Evolutionary conservation across 2,113 vertebrate species (phyloP).

Genomic region (Rallus limicola): DNA sequence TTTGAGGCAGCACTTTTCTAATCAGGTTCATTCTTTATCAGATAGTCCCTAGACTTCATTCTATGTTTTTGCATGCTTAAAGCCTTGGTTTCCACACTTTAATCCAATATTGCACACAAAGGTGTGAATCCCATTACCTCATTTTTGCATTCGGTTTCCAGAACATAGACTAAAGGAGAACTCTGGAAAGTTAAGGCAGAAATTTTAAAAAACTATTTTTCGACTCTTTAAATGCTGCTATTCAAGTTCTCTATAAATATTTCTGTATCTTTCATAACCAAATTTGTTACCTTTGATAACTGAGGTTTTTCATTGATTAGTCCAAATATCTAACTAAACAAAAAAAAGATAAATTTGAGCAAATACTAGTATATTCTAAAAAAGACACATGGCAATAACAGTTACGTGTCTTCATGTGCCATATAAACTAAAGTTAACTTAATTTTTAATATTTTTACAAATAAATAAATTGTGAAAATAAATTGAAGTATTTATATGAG

Average conservation of each 20-base stretch:
- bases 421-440: neutral
- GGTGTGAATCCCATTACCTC: neutral
- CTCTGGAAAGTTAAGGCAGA: neutral
- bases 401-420: neutral
- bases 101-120: neutral
- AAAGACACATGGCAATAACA: neutral
- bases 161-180: neutral
- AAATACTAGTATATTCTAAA: neutral
- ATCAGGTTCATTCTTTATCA: neutral
- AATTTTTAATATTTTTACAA: neutral
- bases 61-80: neutral
- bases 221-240: neutral
- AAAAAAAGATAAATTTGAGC: neutral
- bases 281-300: neutral
- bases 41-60: neutral
- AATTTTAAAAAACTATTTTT: neutral
- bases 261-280: neutral
- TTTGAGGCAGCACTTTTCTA: neutral
- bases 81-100: neutral
- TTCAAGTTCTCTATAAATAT: neutral
- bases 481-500: neutral
- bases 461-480: neutral
- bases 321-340: neutral
- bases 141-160: neutral
- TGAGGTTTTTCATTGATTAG: neutral